Evolutionary conservation across 1,140 invertebrate species (phyloP).

Genomic region (Papilio dardanus): DNA sequence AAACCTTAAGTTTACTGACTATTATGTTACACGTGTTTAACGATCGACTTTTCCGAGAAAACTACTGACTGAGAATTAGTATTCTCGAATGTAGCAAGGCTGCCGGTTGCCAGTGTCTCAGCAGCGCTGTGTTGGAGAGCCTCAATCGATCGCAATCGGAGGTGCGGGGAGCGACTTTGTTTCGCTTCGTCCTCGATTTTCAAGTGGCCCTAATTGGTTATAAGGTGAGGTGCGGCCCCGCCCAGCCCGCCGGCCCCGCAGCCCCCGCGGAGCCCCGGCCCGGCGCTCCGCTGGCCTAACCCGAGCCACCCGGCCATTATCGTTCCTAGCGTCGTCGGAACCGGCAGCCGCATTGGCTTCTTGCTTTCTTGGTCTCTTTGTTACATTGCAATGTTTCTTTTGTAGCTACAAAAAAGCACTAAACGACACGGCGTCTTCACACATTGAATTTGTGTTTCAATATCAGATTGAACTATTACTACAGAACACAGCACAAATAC

Average conservation of each 20-base stretch:
- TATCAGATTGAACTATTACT: not conserved
- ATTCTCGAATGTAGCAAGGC: not conserved
- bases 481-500: not conserved
- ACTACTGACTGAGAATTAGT: not conserved
- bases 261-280: not conserved
- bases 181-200: conserved; percentile 21
- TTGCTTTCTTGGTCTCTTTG: conserved; percentile 36
- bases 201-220: conserved; percentile 37
- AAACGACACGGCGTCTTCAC: not conserved
- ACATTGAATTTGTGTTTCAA: not conserved
- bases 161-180: conserved; percentile 27
- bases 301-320: conserved; percentile 54
- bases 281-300: conserved; percentile 31
- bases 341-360: conserved; percentile 38
- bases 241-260: conserved; percentile 22
- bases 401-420: not conserved
- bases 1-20: no score
- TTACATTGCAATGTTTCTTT: conserved; percentile 24
- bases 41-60: not conserved
- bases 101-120: not conserved
- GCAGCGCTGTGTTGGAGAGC: not conserved
- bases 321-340: conserved; percentile 46
- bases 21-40: not conserved
- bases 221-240: conserved; percentile 21
- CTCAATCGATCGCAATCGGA: conserved; percentile 21